These are phyloP conservation scores for Onychorhynchus coronatus DNA, from an alignment of 2,113 vertebrate genomes.

Conservation along the genomic window DNA sequence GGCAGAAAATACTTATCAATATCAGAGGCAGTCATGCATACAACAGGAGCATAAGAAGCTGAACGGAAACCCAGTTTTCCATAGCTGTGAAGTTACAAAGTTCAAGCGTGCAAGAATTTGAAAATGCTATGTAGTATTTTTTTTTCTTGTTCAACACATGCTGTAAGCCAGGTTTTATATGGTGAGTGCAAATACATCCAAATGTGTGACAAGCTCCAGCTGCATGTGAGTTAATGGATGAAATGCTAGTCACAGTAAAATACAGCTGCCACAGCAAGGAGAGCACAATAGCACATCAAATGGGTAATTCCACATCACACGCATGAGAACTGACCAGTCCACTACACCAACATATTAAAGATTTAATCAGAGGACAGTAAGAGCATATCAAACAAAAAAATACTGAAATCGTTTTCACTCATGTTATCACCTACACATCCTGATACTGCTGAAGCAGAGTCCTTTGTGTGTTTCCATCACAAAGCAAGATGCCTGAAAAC, in stretches of 20 bases:
- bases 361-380: neutral
- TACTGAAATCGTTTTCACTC: neutral
- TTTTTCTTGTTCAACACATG: neutral
- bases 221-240: neutral
- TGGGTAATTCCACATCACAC: neutral
- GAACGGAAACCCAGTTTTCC: neutral
- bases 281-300: neutral
- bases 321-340: neutral
- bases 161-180: neutral
- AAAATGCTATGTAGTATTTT: neutral
- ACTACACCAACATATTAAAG: neutral
- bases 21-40: neutral
- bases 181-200: neutral
- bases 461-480: neutral
- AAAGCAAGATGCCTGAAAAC: neutral
- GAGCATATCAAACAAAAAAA: neutral
- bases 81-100: neutral
- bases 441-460: neutral
- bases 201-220: neutral
- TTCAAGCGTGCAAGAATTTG: neutral
- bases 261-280: constrained; percentile 9
- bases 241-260: constrained; percentile 9
- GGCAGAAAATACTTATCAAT: neutral
- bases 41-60: neutral
- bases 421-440: neutral